Percentiles rank a stretch among this genome's conserved stretches.
Evolutionary conservation across 2,888 invertebrate genomes (phyloP).

Genomic region (Rutpela maculata): DNA sequence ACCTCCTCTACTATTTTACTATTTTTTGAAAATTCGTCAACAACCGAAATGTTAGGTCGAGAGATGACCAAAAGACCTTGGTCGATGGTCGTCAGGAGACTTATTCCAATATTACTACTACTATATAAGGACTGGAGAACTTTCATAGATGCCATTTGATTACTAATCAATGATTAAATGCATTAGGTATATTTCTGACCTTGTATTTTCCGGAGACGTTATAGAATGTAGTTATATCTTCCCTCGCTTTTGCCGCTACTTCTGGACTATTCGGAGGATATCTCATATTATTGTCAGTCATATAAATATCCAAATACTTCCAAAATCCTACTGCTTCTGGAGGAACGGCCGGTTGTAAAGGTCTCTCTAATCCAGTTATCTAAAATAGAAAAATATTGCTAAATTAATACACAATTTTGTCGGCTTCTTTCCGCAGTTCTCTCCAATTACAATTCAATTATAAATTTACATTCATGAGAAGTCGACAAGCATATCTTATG

Average conservation of each 20-base stretch:
- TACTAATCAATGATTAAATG: too few relatives aligned
- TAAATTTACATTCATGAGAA: too few relatives aligned
- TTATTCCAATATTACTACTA: too few relatives aligned
- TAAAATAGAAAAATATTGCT: conserved; percentile 48
- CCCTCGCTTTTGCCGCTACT: conserved; percentile 66
- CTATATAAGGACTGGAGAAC: too few relatives aligned
- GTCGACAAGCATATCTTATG: too few relatives aligned
- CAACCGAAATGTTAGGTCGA: too few relatives aligned
- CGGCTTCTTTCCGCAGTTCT: background rate
- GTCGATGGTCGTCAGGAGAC: too few relatives aligned
- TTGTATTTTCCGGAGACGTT: conserved; percentile 67
- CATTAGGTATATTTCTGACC: conserved; percentile 32
- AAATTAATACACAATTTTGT: background rate
- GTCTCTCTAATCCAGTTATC: conserved; percentile 67
- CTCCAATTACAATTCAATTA: too few relatives aligned
- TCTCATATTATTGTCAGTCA: conserved; percentile 68
- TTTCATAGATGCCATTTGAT: too few relatives aligned
- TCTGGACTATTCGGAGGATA: conserved; percentile 67
- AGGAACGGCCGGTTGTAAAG: conserved; percentile 70
- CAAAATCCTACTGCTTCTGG: conserved; percentile 69
- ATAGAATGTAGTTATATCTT: conserved; percentile 72
- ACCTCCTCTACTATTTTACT: too few relatives aligned
- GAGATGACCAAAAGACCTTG: too few relatives aligned
- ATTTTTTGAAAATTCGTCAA: too few relatives aligned
- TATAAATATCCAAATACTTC: conserved; percentile 72